Evolutionary conservation across 64 coral and sea anemone species (phyloP).

Genomic region (Actinia equina): DNA sequence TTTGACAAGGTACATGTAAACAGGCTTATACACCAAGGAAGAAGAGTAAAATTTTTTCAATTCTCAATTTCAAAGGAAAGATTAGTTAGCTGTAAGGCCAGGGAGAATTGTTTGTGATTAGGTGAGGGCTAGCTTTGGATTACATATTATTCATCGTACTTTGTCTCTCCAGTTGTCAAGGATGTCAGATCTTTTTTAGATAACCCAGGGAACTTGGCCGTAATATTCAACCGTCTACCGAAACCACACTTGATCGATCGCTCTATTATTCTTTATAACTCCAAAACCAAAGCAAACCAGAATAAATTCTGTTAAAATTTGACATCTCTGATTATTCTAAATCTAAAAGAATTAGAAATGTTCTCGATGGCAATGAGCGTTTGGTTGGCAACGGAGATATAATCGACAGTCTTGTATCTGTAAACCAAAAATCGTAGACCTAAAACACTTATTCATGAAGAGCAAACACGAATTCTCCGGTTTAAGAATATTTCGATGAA

Average conservation of each 20-base stretch:
- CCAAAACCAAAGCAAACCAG: not conserved
- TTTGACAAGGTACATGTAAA: not conserved
- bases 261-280: not conserved
- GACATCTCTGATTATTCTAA: not conserved
- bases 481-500: not conserved
- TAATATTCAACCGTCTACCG: not conserved
- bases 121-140: conserved; percentile 15
- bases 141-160: not conserved
- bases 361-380: not conserved
- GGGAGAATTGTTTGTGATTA: not conserved
- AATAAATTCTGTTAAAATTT: not conserved
- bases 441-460: not conserved
- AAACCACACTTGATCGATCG: not conserved
- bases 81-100: not conserved
- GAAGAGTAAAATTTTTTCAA: no score
- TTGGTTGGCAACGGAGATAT: not conserved
- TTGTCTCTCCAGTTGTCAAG: conserved; percentile 15
- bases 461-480: not conserved
- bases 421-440: not conserved
- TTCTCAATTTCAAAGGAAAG: not conserved
- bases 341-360: not conserved
- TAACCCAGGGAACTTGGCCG: not conserved
- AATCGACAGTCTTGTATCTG: no score
- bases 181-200: conserved; percentile 12
- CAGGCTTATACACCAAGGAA: not conserved